Conservation (phyloP, 1,140 invertebrate genomes). For the Hypothenemus hampei region DNA sequence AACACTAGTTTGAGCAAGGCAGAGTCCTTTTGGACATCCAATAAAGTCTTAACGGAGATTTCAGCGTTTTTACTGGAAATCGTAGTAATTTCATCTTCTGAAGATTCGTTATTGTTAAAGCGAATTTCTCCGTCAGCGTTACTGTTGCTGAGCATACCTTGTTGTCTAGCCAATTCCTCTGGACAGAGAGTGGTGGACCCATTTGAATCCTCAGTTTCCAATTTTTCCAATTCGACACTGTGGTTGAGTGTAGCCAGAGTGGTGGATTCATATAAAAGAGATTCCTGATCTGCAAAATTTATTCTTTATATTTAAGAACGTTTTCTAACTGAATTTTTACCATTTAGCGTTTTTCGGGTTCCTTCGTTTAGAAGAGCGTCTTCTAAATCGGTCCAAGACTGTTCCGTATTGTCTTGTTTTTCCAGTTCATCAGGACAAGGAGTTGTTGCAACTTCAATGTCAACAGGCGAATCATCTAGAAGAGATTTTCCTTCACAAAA, state of each 20-base stretch:
- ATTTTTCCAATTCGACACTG: not conserved
- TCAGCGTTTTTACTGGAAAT: not conserved
- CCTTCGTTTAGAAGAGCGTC: not conserved
- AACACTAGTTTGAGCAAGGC: not conserved
- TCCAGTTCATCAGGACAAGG: not conserved
- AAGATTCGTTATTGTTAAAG: not conserved
- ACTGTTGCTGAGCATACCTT: not conserved
- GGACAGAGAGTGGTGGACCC: not conserved
- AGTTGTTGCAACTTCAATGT: not conserved
- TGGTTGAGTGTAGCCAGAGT: not conserved
- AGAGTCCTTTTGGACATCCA: not conserved
- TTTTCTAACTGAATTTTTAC: too few relatives aligned
- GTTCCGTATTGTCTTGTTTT: not conserved
- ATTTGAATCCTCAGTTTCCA: not conserved
- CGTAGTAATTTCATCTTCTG: not conserved
- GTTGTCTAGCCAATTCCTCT: not conserved
- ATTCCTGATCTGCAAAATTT: too few relatives aligned
- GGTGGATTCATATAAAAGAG: not conserved
- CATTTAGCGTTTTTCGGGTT: not conserved
- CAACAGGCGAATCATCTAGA: not conserved
- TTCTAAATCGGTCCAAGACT: not conserved
- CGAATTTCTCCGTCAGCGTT: not conserved
- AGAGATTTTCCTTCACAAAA: not conserved
- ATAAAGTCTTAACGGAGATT: not conserved
- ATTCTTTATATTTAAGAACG: too few relatives aligned